phyloP scores from a whole-genome alignment of 1,140 invertebrate genomes.

The Drosophila pandora region DNA sequence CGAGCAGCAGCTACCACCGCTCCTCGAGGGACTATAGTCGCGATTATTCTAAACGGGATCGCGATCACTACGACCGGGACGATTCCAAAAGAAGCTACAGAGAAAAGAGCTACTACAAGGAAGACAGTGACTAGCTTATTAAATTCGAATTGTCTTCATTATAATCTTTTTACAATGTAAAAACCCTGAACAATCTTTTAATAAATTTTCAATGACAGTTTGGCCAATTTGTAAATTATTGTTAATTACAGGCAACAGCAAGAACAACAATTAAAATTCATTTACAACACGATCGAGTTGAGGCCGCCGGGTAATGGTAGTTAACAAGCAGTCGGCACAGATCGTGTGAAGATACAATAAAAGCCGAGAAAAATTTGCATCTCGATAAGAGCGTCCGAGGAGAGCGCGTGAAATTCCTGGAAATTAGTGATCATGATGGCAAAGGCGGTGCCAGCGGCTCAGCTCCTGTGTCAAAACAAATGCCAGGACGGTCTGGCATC shows the following conservation, averaged over 20 bases:
- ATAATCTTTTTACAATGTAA: neutral
- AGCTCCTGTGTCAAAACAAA: constrained; percentile 68
- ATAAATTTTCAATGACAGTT: constrained; percentile 24
- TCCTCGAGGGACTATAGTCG: constrained; percentile 4
- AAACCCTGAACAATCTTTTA: constrained; percentile 5
- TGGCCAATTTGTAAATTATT: constrained; percentile 62
- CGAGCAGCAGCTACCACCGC: neutral
- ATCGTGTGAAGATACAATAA: constrained; percentile 76
- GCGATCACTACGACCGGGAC: too few species aligned
- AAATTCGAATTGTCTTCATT: neutral
- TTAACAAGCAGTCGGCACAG: constrained; percentile 70
- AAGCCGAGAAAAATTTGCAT: constrained; percentile 39
- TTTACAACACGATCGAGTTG: constrained; percentile 60
- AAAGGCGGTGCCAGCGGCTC: constrained; percentile 29
- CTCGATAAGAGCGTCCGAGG: constrained; percentile 36
- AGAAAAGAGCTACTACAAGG: neutral
- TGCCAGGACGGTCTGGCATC: constrained; percentile 41
- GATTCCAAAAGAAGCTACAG: neutral
- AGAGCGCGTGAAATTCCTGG: constrained; percentile 73
- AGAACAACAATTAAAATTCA: constrained; percentile 75
- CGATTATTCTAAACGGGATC: constrained; percentile 1
- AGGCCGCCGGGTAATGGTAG: constrained; percentile 37
- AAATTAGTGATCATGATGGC: constrained; percentile 51
- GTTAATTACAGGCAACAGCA: constrained; percentile 32
- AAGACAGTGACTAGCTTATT: constrained; percentile 5